Base-by-base conservation (phyloP, 2,797 vertebrate genomes). In the Tolypeutes matacus region DNA sequence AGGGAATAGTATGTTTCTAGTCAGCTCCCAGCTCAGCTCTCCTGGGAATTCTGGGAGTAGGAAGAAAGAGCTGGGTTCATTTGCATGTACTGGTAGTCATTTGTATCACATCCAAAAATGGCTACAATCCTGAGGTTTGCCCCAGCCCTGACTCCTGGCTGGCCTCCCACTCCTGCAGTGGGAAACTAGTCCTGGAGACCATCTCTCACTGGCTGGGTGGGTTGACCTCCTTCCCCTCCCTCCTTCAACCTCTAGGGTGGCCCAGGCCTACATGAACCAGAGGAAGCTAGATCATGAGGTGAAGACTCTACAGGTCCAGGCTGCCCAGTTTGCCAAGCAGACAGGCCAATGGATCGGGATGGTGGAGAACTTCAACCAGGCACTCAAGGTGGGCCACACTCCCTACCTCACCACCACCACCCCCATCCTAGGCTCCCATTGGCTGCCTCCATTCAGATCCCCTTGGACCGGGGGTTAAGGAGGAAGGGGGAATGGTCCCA, bases 361-460 rank as follows among this genome's bases (percentile, higher is more conserved):
- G 99, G 99, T 99, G 98, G 99, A 99, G 95, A 99, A 99, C 94
- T 99, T 99, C 98, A 99, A 99, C 98, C 99, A 99, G 97, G 99
- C 99, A 31, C 98, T 99, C 72, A 99, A 99, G 99, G 99, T 99
- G 39, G 53, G 96, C 87, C 82, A 49, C 27, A 2, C 60, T 67
- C 75, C 78, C 9, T 29, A 14, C 5, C 31, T 69, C 56, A 10
- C 31, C 67, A 36, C 31, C 56, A 5, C 58, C 78, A 31, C 65
- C 58, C 78, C 39, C 58, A 39, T 64, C 56, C 65, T 53, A n/a
- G 51, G 9, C 23, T 51, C 34, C 49, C 20, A 2, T 1, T 42
- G 23, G 11, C 87, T 39, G 25, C 60, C 58, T 93, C 58, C 25
- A 36, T 42, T 29, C 42, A 3, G 67, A 25, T 75, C 39, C 51